Base-by-base conservation (phyloP, 2,888 invertebrate genomes). In the Leptopilina syphax region DNA sequence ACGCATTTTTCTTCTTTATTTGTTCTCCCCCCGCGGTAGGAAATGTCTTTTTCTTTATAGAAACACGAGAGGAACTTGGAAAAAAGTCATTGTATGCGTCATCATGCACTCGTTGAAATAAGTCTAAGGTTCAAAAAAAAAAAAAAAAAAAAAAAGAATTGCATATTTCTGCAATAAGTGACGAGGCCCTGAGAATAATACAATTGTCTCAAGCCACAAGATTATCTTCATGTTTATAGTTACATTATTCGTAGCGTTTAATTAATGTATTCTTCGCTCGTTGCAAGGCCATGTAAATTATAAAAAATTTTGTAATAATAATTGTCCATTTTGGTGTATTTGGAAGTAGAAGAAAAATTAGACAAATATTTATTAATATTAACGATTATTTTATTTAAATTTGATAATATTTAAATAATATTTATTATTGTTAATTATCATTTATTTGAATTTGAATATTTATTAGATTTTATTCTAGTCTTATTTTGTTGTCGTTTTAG, bases 111-210 rank as follows among this genome's bases (percentile, higher is more conserved):
- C 54, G n/a, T n/a, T 73, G 57, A 13, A 57, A 73, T 54, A 50
- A 73, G 34, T 70, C 54, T 54, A 8, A 5, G 10, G 24, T 27
- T 70, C 27, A 50, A 10, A 50, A 50, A 50, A 50, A 47, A 47
- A 47, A 50, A 50, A 50, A 47, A 47, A 47, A 50, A 10, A 50
- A 50, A 50, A 50, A 70, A 27, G 54, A 57, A 34, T n/a, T 73
- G 27, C 54, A 50, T 57, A n/a, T 27, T 73, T 73, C 54, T 57
- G 13, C 50, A 70, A 70, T 54, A 70, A 54, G 12, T 63, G 13
- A 47, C 44, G 7, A 44, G 41, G 47, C 47, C 47, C 66, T 66
- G 41, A 12, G 66, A 67, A 67, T 67, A 50, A 50, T 24, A 70
- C 27, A 24, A 70, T 70, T 67, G 63, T 63, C 47, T 41, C 34